Conservation (phyloP, 1,140 invertebrate genomes). For the Drosophila burlai region DNA sequence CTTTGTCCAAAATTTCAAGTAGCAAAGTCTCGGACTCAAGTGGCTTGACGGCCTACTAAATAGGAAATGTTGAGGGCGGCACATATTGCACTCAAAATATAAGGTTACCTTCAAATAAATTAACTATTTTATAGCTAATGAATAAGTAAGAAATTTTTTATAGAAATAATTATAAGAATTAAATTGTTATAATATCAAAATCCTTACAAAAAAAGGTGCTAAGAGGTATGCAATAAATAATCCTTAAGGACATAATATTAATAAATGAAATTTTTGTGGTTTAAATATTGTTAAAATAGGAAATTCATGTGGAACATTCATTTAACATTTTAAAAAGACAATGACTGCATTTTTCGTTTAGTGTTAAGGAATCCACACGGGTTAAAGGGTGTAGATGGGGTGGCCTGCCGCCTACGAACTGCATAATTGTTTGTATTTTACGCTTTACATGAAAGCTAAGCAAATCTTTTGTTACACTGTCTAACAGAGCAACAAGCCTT, state of each 20-base stretch:
- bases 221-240: neutral
- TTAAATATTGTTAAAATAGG: neutral
- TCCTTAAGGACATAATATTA: neutral
- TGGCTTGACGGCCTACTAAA: constrained; percentile 72
- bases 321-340: too few relatives aligned
- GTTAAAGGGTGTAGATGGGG: neutral
- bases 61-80: constrained; percentile 35
- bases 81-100: constrained; percentile 10
- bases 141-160: neutral
- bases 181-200: neutral
- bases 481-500: constrained; percentile 60
- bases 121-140: neutral
- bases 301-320: too few relatives aligned
- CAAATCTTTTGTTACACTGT: constrained; percentile 82
- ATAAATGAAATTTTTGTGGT: neutral
- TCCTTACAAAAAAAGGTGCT: neutral
- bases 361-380: too few relatives aligned
- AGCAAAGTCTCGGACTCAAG: constrained; percentile 77
- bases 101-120: neutral
- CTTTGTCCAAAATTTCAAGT: constrained; percentile 76
- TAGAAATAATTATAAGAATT: neutral
- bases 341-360: neutral
- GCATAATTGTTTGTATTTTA: constrained; percentile 84
- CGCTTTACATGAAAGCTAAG: constrained; percentile 83
- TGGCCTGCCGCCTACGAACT: constrained; percentile 41